phyloP scores from a whole-genome alignment of 2,797 vertebrate species.

The Melanotaenia parkinsoni region DNA sequence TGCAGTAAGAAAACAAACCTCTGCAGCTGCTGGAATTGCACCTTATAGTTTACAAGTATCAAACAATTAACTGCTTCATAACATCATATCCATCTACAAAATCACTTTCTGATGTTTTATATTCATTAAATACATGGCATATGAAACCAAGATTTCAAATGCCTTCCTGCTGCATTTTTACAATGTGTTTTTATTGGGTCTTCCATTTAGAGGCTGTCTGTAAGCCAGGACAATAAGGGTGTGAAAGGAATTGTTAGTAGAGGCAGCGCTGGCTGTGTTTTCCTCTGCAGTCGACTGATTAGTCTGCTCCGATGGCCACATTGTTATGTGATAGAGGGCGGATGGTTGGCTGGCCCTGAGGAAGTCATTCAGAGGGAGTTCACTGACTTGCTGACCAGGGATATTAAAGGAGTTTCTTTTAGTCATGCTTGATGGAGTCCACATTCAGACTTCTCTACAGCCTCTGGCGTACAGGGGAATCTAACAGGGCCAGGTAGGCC shows the following conservation, averaged over 20 bases:
- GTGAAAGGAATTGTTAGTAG: constrained; percentile 26
- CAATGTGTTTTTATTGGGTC: constrained; percentile 27
- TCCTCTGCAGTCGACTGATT: constrained; percentile 61
- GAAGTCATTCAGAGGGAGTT: constrained; percentile 65
- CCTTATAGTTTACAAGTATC: constrained; percentile 8
- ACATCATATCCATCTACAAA: neutral
- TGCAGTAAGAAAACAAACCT: constrained; percentile 11
- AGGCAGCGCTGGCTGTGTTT: constrained; percentile 47
- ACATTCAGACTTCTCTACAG: constrained; percentile 45
- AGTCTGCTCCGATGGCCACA: constrained; percentile 60
- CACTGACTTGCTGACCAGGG: constrained; percentile 63
- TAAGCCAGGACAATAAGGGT: constrained; percentile 10
- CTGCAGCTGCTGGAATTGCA: constrained; percentile 3
- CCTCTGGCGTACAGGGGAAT: constrained; percentile 47
- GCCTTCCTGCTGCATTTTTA: constrained; percentile 21
- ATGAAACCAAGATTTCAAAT: neutral
- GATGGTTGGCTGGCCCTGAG: constrained; percentile 55
- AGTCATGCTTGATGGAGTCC: constrained; percentile 64
- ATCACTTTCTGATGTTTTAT: constrained; percentile 1
- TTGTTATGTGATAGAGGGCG: constrained; percentile 60
- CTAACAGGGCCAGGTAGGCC: constrained; percentile 56
- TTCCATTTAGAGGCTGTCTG: constrained; percentile 28
- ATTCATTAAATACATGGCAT: neutral
- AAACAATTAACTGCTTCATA: neutral
- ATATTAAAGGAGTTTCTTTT: constrained; percentile 69